These are phyloP conservation scores for Indicator maculatus DNA, from an alignment of 2,113 vertebrate genomes.

Conservation along the genomic window DNA sequence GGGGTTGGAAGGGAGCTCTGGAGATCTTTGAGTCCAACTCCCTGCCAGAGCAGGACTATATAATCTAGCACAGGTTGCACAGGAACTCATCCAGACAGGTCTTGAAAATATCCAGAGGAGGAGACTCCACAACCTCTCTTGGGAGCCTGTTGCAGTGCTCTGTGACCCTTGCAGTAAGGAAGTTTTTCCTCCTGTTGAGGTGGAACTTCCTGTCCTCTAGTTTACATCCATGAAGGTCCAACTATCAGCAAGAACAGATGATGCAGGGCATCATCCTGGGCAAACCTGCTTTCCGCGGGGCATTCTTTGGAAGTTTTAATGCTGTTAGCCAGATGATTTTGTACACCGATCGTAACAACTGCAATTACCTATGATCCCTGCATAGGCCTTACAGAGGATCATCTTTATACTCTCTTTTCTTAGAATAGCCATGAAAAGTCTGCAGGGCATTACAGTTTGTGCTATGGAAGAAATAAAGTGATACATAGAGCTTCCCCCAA, in stretches of 20 bases:
- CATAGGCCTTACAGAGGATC: neutral
- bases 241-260: neutral
- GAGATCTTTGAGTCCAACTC: too few relatives aligned
- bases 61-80: too few relatives aligned
- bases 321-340: neutral
- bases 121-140: too few relatives aligned
- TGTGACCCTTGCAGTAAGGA: too few relatives aligned
- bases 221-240: neutral
- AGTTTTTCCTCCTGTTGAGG: too few relatives aligned
- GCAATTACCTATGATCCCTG: neutral
- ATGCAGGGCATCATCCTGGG: neutral
- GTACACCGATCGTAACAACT: neutral
- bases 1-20: too few relatives aligned
- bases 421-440: neutral
- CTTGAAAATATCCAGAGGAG: too few relatives aligned
- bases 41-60: too few relatives aligned
- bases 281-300: neutral
- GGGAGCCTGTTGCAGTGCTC: too few relatives aligned
- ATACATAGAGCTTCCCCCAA: rapidly evolving
- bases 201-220: too few relatives aligned
- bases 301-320: neutral
- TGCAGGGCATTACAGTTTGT: neutral
- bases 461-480: neutral
- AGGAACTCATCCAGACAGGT: too few relatives aligned
- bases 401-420: neutral